A percentile compares a stretch with the other conserved stretches of the same genome.
Evolutionary conservation across 1,140 invertebrate species (phyloP).

Genomic region (Telenomus remus): DNA sequence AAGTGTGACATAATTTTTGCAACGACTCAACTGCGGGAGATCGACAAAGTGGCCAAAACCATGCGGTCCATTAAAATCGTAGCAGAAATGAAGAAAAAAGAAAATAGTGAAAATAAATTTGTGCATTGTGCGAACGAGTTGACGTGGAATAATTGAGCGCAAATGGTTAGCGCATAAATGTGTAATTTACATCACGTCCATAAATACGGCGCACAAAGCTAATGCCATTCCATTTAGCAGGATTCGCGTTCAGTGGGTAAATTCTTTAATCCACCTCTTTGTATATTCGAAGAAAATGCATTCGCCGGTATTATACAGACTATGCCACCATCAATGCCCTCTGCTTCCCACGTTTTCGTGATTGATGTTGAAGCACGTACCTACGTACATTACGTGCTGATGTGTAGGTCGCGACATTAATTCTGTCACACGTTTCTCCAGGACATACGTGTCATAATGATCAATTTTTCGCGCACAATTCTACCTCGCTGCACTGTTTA

Average conservation of each 20-base stretch:
- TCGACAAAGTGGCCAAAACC: too few species aligned
- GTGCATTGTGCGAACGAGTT: slow-evolving; percentile 32
- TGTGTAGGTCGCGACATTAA: slow-evolving; percentile 51
- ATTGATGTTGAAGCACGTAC: slow-evolving; percentile 55
- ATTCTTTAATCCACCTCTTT: slow-evolving; percentile 58
- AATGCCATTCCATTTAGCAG: slow-evolving; percentile 55
- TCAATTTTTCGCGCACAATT: slow-evolving; percentile 38
- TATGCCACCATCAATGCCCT: slow-evolving; percentile 41
- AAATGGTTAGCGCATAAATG: slow-evolving; percentile 49
- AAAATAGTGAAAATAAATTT: slow-evolving; percentile 25
- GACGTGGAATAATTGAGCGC: slow-evolving; percentile 42
- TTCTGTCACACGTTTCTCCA: slow-evolving; percentile 50
- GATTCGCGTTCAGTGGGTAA: slow-evolving; percentile 46
- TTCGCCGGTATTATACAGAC: slow-evolving; percentile 50
- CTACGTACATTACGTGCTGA: slow-evolving; percentile 52
- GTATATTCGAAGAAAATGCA: slow-evolving; percentile 55
- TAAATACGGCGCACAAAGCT: slow-evolving; percentile 49
- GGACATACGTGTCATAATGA: slow-evolving; percentile 35
- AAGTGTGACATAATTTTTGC: too few species aligned
- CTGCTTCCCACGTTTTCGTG: slow-evolving; percentile 53
- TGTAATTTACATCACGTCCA: slow-evolving; percentile 48
- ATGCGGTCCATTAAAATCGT: not conserved
- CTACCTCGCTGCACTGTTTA: slow-evolving; percentile 22
- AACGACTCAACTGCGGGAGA: too few species aligned
- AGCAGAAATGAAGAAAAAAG: slow-evolving; percentile 17